Base-by-base conservation (phyloP, 1,140 invertebrate species). In the Bacillus rossius region DNA sequence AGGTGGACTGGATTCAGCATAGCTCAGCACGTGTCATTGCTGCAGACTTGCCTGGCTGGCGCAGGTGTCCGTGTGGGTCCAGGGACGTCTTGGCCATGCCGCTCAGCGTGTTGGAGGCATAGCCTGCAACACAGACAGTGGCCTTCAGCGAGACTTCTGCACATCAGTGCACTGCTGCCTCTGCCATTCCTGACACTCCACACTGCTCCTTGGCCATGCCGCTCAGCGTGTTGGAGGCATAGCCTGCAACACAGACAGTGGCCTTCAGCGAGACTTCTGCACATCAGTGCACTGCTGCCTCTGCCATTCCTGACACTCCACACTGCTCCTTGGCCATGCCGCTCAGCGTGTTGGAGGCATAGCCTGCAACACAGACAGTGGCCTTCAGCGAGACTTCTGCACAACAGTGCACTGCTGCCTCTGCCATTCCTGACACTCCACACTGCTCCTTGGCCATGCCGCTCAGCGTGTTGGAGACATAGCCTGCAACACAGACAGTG, bases 41-140 rank as follows among this genome's bases (percentile, higher is more conserved):
- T n/a, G n/a, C n/a, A n/a, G 17, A 42, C 81, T 82, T 77, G 91
- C 89, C 88, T 79, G 89, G 88, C 79, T 92, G 89, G 72, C 89
- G 80, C 64, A 92, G 81, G 79, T 92, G 89, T 66, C 86, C 83
- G 74, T 92, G 89, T 54, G 88, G 84, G 73, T 92, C 89, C 68
- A 91, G 73, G 58, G 86, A 85, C 63, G 88, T 83, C 76, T 92
- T 91, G 41, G 83, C 80, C 73, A 86, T 79, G 13, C 73, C 74
- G 40, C 81, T 82, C 64, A 88, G 69, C 42, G 83, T 81, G 77
- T 91, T 89, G 68, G 84, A 83, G 66, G 85, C 82, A 78, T 89
- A 90, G 68, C 86, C 87, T 89, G 75, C 20, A 84, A 54, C 51
- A 54, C 43, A 45, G 5, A 34, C 29, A 7, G 29, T 10, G 10